Evolutionary conservation across 1,140 invertebrate species (phyloP).

Genomic region (Micrasema minimum): DNA sequence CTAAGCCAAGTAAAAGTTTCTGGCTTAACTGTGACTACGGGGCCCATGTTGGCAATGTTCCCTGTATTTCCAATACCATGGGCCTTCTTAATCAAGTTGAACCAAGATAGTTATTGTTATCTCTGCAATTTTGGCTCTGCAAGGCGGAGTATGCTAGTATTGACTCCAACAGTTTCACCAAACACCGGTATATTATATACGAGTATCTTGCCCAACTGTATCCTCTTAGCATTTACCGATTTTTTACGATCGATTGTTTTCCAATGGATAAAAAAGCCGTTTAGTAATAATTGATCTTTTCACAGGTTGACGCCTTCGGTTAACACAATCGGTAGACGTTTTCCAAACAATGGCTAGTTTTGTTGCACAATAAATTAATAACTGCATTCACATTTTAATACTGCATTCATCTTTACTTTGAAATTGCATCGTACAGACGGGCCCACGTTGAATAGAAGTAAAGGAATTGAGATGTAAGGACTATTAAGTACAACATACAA

Average conservation of each 20-base stretch:
- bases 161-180: not conserved
- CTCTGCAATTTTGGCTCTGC: too few relatives aligned
- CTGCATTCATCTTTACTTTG: not conserved
- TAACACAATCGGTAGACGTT: constrained; percentile 20
- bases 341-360: constrained; percentile 18
- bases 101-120: too few relatives aligned
- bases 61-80: too few relatives aligned
- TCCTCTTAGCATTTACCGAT: constrained; percentile 19
- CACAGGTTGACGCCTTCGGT: constrained; percentile 10
- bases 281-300: constrained; percentile 17
- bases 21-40: too few relatives aligned
- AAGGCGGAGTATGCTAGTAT: too few relatives aligned
- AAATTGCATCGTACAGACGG: too few relatives aligned
- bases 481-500: too few relatives aligned
- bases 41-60: too few relatives aligned
- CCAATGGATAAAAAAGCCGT: constrained; percentile 8
- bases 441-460: too few relatives aligned
- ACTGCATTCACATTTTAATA: constrained; percentile 1
- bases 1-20: too few relatives aligned
- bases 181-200: not conserved
- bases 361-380: constrained; percentile 13
- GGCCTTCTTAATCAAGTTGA: too few relatives aligned
- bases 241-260: constrained; percentile 26
- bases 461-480: too few relatives aligned
- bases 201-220: not conserved